Conservation (phyloP, 2,888 invertebrate genomes). For the Sinodicranocentrus sp. region DNA sequence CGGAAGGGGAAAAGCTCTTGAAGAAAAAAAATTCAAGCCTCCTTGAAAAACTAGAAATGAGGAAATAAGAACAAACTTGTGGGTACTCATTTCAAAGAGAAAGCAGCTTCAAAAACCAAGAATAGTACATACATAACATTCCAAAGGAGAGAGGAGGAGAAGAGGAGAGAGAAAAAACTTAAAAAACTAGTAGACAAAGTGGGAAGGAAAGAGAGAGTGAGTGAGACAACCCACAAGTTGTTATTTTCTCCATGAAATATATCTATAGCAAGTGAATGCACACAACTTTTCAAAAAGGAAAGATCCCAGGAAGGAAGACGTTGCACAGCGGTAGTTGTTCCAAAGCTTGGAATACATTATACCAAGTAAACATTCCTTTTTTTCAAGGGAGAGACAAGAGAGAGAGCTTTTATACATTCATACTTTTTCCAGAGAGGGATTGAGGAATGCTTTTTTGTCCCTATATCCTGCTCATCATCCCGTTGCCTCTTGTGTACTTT, state of each 20-base stretch:
- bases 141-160: background rate
- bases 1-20: background rate
- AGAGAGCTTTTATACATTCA: constrained; percentile 1
- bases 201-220: background rate
- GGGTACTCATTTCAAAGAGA: constrained; percentile 13
- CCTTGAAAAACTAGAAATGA: constrained; percentile 5
- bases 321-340: constrained; percentile 3
- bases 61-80: background rate
- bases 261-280: background rate
- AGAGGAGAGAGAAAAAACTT: background rate
- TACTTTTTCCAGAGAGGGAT: background rate
- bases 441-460: constrained; percentile 3
- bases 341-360: constrained; percentile 19
- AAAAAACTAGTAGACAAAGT: background rate
- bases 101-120: background rate
- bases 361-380: constrained; percentile 20
- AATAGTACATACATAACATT: background rate
- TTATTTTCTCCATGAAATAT: background rate
- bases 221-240: constrained; percentile 14
- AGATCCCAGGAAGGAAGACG: background rate
- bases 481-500: too few species aligned
- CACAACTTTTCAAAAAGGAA: background rate
- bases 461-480: too few species aligned
- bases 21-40: constrained; percentile 1
- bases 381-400: constrained; percentile 5